A percentile compares a stretch with the other conserved stretches of the same genome.
Evolutionary conservation across 2,797 vertebrate species (phyloP).

Genomic region (Coreius guichenoti): DNA sequence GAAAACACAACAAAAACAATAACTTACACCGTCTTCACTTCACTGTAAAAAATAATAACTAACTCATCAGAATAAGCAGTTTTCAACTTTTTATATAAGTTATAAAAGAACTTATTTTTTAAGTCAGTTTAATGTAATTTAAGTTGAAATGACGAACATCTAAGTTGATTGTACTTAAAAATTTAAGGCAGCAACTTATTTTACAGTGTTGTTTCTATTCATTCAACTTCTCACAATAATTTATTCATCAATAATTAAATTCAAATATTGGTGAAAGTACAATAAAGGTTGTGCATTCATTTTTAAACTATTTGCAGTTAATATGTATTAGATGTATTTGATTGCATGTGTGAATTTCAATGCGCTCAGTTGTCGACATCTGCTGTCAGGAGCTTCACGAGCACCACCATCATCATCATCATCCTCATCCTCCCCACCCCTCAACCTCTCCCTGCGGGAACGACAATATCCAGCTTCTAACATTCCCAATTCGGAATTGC

Average conservation of each 20-base stretch:
- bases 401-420: constrained; percentile 41
- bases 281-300: background rate
- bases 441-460: constrained; percentile 49
- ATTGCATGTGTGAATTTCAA: background rate
- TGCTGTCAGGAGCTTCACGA: constrained; percentile 48
- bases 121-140: too few species aligned
- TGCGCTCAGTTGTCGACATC: constrained; percentile 59
- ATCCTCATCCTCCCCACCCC: constrained; percentile 36
- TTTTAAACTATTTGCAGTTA: too few species aligned
- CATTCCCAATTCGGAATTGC: constrained; percentile 5
- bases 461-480: constrained; percentile 8
- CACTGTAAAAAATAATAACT: too few species aligned
- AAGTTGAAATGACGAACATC: too few species aligned
- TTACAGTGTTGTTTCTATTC: background rate
- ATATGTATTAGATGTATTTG: too few species aligned
- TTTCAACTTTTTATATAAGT: too few species aligned
- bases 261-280: background rate
- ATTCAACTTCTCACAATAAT: background rate
- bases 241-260: background rate
- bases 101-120: too few species aligned
- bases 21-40: background rate
- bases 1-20: background rate
- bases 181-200: too few species aligned
- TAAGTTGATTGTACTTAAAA: too few species aligned
- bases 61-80: too few species aligned